phyloP scores from a whole-genome alignment of 2,797 vertebrate genomes.

The Sebastes paucispinis region DNA sequence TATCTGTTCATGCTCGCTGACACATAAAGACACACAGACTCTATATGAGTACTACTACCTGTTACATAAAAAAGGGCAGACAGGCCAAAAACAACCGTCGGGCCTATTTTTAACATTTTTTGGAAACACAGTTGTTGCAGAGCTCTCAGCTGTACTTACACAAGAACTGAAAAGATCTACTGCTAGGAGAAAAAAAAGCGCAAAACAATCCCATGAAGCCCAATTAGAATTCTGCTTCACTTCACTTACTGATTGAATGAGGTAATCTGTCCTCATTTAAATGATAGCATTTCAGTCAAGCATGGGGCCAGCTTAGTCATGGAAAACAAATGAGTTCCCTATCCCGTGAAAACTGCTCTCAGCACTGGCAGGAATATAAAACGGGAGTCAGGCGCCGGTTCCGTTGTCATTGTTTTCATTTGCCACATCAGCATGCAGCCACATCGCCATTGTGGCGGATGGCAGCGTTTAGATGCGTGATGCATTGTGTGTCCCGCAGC shows the following conservation, averaged over 20 bases:
- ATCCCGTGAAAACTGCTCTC: constrained; percentile 58
- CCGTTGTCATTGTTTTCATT: constrained; percentile 60
- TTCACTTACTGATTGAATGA: constrained; percentile 77
- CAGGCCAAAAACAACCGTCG: constrained; percentile 53
- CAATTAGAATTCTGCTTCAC: constrained; percentile 78
- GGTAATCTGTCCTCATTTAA: constrained; percentile 79
- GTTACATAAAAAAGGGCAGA: constrained; percentile 42
- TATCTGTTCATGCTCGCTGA: constrained; percentile 16
- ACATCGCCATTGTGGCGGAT: constrained; percentile 51
- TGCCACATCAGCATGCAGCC: constrained; percentile 60
- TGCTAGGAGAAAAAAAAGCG: not conserved
- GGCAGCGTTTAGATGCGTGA: constrained; percentile 46
- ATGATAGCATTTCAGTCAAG: constrained; percentile 75
- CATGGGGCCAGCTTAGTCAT: constrained; percentile 70
- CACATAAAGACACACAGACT: not conserved
- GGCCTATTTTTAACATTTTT: constrained; percentile 66
- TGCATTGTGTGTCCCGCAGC: constrained; percentile 53
- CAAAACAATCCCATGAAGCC: constrained; percentile 56
- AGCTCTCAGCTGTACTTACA: constrained; percentile 42
- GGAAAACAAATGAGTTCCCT: constrained; percentile 73
- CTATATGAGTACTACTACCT: constrained; percentile 6
- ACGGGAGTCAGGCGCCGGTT: constrained; percentile 38
- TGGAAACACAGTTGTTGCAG: constrained; percentile 69
- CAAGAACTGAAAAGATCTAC: constrained; percentile 35
- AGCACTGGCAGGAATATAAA: constrained; percentile 54